A percentile compares a stretch with the other conserved stretches of the same genome.
phyloP scores from a whole-genome alignment of 2,797 vertebrate genomes.

The Eptatretus atami region DNA sequence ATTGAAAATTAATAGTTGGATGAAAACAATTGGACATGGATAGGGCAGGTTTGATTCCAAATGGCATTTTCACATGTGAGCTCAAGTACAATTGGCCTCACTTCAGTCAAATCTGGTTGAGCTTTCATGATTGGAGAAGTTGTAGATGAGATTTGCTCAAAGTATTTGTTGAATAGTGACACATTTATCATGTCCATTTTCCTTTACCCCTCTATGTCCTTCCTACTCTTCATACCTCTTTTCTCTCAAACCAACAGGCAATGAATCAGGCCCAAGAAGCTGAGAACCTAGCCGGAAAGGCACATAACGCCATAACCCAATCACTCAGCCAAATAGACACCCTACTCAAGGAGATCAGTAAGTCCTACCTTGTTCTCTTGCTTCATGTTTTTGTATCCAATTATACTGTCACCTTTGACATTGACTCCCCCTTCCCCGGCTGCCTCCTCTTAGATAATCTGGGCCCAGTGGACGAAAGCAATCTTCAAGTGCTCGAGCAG shows the following conservation, averaged over 20 bases:
- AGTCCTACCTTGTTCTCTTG: conserved; percentile 8
- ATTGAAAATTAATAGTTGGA: too few relatives aligned
- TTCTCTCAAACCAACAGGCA: background rate
- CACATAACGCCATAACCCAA: conserved; percentile 42
- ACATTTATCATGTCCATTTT: background rate
- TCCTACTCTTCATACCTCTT: background rate
- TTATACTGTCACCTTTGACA: background rate
- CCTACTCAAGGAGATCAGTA: conserved; percentile 50
- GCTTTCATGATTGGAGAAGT: too few relatives aligned
- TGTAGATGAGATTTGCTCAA: too few relatives aligned
- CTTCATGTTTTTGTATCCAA: background rate
- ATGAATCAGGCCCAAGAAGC: conserved; percentile 35
- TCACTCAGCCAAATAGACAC: conserved; percentile 36
- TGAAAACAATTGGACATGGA: too few relatives aligned
- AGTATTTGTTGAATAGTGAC: background rate
- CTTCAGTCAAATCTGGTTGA: too few relatives aligned
- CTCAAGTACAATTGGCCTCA: too few relatives aligned
- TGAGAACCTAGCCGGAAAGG: conserved; percentile 61
- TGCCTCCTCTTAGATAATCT: conserved; percentile 28
- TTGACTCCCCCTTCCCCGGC: background rate
- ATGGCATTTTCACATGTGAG: too few relatives aligned
- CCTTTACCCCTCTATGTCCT: background rate
- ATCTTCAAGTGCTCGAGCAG: conserved; percentile 49
- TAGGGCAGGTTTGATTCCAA: too few relatives aligned
- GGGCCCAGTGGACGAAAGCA: conserved; percentile 60